Base-by-base conservation (phyloP, 2,888 invertebrate species). In the Gymnosoma rotundatum region DNA sequence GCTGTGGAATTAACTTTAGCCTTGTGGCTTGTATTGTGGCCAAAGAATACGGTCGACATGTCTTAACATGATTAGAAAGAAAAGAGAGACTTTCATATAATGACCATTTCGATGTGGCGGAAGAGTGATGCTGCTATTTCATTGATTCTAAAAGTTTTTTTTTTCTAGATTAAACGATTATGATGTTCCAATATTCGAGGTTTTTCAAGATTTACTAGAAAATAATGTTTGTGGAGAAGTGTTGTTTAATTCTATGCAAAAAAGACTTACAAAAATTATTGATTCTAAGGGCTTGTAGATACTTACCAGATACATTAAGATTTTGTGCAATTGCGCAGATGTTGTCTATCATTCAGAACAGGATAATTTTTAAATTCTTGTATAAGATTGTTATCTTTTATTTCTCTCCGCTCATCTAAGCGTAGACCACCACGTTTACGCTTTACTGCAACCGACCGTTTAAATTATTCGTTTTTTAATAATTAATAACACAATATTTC, bases 91-190 rank as follows among this genome's bases (percentile, higher is more conserved):
- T 86, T 38, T 88, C 87, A 64, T 87, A 90, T 63, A 89, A 75
- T 2, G 88, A 87, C 89, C 90, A 90, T 14, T 88, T 87, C 1
- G 90, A 89, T 72, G 86, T 86, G 4, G 86, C 83, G 58, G 75
- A 52, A 16, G 78, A 58, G 18, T 79, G 75, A 18, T 84, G 84
- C 56, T 87, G 88, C 89, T 87, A n/a, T n/a, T n/a, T n/a, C n/a
- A n/a, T n/a, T n/a, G n/a, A n/a, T n/a, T n/a, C n/a, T n/a, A n/a
- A n/a, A n/a, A n/a, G n/a, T n/a, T n/a, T n/a, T n/a, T n/a, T 66
- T 90, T 89, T 54, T 90, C 90, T 7, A 89, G 73, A 82, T 90
- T 89, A 72, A 89, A 90, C 16, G 88, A 85, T 89, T 90, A 3
- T 89, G 84, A 18, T 89, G 82, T 67, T 90, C 89, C 48, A 89